phyloP scores from a whole-genome alignment of 2,888 invertebrate genomes.

The Zaprionus bogoriensis region DNA sequence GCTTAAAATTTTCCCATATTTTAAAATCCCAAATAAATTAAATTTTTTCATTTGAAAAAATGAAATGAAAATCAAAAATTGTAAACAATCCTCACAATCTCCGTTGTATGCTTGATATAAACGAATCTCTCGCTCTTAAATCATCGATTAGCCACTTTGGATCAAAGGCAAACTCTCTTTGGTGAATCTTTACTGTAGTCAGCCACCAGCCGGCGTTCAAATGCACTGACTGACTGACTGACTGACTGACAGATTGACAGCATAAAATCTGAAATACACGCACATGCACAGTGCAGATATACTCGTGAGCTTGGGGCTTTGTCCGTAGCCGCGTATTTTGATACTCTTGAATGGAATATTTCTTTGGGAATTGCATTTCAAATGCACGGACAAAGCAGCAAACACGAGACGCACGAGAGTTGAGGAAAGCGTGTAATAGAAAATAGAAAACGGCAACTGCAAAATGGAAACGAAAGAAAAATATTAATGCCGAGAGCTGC shows the following conservation, averaged over 20 bases:
- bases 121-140: no score
- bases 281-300: background rate
- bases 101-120: no score
- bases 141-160: no score
- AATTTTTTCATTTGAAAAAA: no score
- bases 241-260: constrained; percentile 13
- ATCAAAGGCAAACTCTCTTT: no score
- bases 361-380: constrained; percentile 56
- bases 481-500: constrained; percentile 57
- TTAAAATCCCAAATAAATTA: no score
- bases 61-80: no score
- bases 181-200: no score
- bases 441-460: constrained; percentile 14
- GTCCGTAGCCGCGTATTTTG: constrained; percentile 38
- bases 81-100: no score
- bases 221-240: constrained; percentile 2
- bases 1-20: no score
- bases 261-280: constrained; percentile 6
- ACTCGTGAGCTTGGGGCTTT: constrained; percentile 1
- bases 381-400: constrained; percentile 30
- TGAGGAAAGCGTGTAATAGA: constrained; percentile 46
- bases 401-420: constrained; percentile 15
- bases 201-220: no score
- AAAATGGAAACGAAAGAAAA: constrained; percentile 34
- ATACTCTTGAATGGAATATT: constrained; percentile 55